Evolutionary conservation across 2,797 vertebrate species (phyloP).

Genomic region (Discoglossus pictus): DNA sequence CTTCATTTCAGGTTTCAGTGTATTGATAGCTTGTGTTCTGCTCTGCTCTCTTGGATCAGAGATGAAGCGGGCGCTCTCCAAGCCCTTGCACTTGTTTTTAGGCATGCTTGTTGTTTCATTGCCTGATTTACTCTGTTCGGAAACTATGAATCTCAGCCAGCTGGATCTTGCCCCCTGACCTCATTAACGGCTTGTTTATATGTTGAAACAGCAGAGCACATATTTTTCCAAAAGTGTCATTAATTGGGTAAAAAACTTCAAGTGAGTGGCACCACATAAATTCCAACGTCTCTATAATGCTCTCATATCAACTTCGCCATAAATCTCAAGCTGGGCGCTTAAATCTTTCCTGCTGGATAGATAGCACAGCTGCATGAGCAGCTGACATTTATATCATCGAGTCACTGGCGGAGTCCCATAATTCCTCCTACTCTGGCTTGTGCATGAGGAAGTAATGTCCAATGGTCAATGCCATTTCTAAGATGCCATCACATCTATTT

Average conservation of each 20-base stretch:
- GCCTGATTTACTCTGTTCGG: constrained; percentile 49
- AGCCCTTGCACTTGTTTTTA: not conserved
- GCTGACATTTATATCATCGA: constrained; percentile 12
- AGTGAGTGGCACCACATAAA: constrained; percentile 70
- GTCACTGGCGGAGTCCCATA: constrained; percentile 5
- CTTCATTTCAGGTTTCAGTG: too few species aligned
- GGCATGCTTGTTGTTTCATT: constrained; percentile 40
- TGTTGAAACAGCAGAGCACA: constrained; percentile 60
- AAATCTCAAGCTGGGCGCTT: constrained; percentile 39
- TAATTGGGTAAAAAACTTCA: constrained; percentile 62
- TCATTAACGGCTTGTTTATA: constrained; percentile 63
- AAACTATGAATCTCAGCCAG: constrained; percentile 63
- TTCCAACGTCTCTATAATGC: constrained; percentile 47
- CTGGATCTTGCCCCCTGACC: constrained; percentile 56
- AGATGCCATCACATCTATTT: not conserved
- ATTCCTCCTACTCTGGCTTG: not conserved
- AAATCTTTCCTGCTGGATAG: constrained; percentile 29
- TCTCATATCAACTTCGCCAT: constrained; percentile 31
- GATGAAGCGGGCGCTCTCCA: not conserved
- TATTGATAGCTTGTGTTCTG: too few species aligned
- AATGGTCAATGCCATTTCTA: not conserved
- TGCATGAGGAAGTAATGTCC: not conserved
- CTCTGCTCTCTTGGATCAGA: too few species aligned
- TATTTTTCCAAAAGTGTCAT: constrained; percentile 61
- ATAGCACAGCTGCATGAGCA: constrained; percentile 2